Conservation (phyloP, 2,888 invertebrate species). For the Dermolepida albohirtum region DNA sequence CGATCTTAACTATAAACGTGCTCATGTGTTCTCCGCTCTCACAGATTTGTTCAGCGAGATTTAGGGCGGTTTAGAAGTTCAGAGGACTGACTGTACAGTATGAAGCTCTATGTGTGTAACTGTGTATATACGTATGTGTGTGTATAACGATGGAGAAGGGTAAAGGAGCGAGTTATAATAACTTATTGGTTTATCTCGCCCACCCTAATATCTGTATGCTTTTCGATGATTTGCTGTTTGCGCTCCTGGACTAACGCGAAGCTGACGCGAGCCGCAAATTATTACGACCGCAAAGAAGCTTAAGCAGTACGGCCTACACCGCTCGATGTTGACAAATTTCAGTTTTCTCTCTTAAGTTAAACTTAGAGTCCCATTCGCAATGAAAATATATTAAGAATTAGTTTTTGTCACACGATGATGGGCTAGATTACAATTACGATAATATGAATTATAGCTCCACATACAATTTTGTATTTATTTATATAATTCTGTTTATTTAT, state of each 20-base stretch:
- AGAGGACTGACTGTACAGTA: slow-evolving; percentile 46
- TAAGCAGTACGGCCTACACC: slow-evolving; percentile 22
- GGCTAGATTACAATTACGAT: too few relatives aligned
- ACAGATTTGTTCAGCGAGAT: slow-evolving; percentile 63
- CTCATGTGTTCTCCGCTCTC: slow-evolving; percentile 60
- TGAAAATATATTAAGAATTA: too few relatives aligned
- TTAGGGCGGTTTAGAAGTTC: slow-evolving; percentile 63
- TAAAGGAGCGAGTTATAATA: slow-evolving; percentile 55
- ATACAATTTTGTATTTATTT: too few relatives aligned
- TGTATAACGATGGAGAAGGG: slow-evolving; percentile 13
- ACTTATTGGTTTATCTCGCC: slow-evolving; percentile 61
- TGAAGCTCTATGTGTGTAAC: not conserved
- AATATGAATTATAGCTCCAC: too few relatives aligned
- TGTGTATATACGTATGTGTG: slow-evolving; percentile 4
- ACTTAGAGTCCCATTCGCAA: not conserved
- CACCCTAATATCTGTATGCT: slow-evolving; percentile 60
- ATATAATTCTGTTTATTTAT: too few relatives aligned
- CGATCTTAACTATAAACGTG: slow-evolving; percentile 61
- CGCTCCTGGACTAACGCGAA: slow-evolving; percentile 10
- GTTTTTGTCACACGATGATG: too few relatives aligned
- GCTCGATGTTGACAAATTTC: slow-evolving; percentile 11
- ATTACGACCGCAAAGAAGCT: slow-evolving; percentile 35
- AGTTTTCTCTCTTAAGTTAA: slow-evolving; percentile 9
- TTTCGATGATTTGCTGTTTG: slow-evolving; percentile 61
- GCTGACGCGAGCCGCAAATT: slow-evolving; percentile 32